Conservation (phyloP, 1,140 invertebrate genomes). For the Macrosteles quadrilineatus region DNA sequence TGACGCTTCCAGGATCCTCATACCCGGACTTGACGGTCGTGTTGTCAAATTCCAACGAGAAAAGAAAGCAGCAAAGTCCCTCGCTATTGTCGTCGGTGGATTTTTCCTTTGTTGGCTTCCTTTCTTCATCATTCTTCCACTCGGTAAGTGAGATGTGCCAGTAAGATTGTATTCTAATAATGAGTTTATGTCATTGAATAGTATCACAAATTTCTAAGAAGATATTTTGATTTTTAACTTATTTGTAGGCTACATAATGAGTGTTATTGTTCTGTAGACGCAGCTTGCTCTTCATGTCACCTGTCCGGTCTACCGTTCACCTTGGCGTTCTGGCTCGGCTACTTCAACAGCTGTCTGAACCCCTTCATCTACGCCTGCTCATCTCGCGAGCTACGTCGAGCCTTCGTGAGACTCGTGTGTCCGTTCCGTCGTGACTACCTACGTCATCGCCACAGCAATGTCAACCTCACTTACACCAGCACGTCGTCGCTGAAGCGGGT, state of each 20-base stretch:
- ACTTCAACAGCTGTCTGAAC: slow-evolving; percentile 71
- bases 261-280: slow-evolving; percentile 46
- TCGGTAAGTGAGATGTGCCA: slow-evolving; percentile 61
- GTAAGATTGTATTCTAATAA: slow-evolving; percentile 25
- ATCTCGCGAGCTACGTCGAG: slow-evolving; percentile 59
- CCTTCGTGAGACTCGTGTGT: slow-evolving; percentile 47
- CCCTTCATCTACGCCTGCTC: slow-evolving; percentile 68
- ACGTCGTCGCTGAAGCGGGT: slow-evolving; percentile 13
- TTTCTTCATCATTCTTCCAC: slow-evolving; percentile 66
- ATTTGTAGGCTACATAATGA: too few relatives aligned
- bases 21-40: slow-evolving; percentile 36
- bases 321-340: slow-evolving; percentile 68
- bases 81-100: slow-evolving; percentile 63
- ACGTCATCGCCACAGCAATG: slow-evolving; percentile 1
- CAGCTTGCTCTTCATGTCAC: slow-evolving; percentile 51
- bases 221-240: too few relatives aligned
- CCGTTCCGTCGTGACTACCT: not conserved
- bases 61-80: slow-evolving; percentile 67
- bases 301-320: slow-evolving; percentile 54
- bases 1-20: slow-evolving; percentile 30
- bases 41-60: slow-evolving; percentile 58
- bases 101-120: slow-evolving; percentile 74
- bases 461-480: slow-evolving; percentile 28
- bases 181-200: too few relatives aligned
- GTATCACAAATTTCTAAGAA: too few relatives aligned